Evolutionary conservation across 2,888 invertebrate genomes (phyloP).

Genomic region (Dicyrtoma fusca): DNA sequence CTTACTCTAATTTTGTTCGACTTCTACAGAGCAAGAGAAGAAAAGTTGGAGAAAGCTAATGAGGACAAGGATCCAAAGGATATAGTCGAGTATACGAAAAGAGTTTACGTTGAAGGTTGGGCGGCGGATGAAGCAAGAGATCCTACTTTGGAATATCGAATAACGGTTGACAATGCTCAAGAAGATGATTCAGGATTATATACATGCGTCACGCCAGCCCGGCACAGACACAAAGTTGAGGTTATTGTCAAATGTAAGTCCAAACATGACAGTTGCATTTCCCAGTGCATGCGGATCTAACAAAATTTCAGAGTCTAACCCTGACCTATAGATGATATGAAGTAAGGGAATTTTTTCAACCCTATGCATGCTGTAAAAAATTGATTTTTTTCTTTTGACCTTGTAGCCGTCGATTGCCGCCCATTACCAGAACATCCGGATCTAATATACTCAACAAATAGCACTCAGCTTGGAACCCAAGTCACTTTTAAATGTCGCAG

Average conservation of each 20-base stretch:
- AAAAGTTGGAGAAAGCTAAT: constrained; percentile 24
- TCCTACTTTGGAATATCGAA: constrained; percentile 75
- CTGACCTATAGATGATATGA: background rate
- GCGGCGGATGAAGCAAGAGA: constrained; percentile 72
- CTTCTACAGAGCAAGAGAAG: constrained; percentile 9
- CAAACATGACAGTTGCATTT: background rate
- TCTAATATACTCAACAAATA: constrained; percentile 71
- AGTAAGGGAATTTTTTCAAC: background rate
- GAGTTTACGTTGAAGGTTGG: constrained; percentile 62
- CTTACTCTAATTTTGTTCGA: background rate
- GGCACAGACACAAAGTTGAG: constrained; percentile 78
- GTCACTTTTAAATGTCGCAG: constrained; percentile 76
- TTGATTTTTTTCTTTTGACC: background rate
- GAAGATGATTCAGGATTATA: constrained; percentile 82
- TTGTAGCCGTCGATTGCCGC: constrained; percentile 75
- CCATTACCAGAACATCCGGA: constrained; percentile 74
- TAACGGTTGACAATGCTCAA: constrained; percentile 79
- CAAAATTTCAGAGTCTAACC: background rate
- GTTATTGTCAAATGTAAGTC: constrained; percentile 74
- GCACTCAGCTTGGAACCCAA: constrained; percentile 71
- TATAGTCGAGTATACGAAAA: background rate
- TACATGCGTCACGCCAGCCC: constrained; percentile 82
- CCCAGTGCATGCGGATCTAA: background rate
- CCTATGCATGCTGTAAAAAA: too few relatives aligned
- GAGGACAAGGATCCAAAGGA: constrained; percentile 18